These are phyloP conservation scores for Caenorhabditis becei DNA, from an alignment of 2,888 invertebrate species.

Conservation along the genomic window DNA sequence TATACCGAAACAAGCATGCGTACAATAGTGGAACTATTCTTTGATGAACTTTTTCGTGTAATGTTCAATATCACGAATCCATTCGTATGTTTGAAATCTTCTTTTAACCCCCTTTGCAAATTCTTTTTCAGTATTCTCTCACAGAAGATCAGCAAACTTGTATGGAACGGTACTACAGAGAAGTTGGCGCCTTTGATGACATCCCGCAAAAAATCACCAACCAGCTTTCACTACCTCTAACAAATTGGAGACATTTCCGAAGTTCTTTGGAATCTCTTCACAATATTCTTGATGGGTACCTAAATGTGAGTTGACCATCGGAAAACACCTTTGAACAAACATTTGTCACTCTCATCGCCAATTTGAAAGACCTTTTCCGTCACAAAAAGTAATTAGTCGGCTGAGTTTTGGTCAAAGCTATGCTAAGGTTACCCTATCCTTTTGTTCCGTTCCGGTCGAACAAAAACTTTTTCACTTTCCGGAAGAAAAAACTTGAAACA, in stretches of 20 bases:
- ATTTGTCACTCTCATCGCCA: conserved; percentile 41
- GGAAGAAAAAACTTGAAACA: conserved; percentile 27
- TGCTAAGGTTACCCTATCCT: conserved; percentile 8
- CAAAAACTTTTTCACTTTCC: neutral
- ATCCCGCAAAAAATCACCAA: conserved; percentile 53
- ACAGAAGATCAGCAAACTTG: conserved; percentile 35
- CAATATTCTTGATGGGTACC: conserved; percentile 51
- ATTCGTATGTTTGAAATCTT: conserved; percentile 42
- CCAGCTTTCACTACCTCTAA: conserved; percentile 50
- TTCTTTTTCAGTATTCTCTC: conserved; percentile 35
- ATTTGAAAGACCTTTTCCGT: conserved; percentile 48
- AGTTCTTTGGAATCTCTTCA: conserved; percentile 50
- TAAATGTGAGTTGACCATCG: conserved; percentile 41
- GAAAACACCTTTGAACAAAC: conserved; percentile 21
- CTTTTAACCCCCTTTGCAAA: neutral
- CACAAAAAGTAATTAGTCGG: conserved; percentile 42
- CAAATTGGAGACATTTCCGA: conserved; percentile 55
- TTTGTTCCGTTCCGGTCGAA: conserved; percentile 5
- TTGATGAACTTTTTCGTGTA: conserved; percentile 55
- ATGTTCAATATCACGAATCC: conserved; percentile 59
- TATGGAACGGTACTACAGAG: conserved; percentile 37
- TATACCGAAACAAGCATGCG: conserved; percentile 56
- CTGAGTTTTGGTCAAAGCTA: conserved; percentile 17
- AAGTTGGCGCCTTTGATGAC: conserved; percentile 50
- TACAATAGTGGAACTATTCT: conserved; percentile 47